These are phyloP conservation scores for Drosophila koepferae DNA, from an alignment of 2,888 invertebrate species.

Conservation along the genomic window DNA sequence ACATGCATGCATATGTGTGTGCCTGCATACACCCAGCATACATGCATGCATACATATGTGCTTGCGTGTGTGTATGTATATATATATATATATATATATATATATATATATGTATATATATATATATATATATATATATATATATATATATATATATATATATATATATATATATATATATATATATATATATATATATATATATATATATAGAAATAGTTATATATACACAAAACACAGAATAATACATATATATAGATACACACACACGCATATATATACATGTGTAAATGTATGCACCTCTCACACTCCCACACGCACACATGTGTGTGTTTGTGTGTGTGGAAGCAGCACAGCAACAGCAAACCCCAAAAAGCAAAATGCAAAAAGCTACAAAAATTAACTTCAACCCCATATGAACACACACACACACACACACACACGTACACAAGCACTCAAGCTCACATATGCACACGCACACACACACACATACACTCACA, in stretches of 20 bases:
- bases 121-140: slow-evolving; percentile 57
- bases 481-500: slow-evolving; percentile 8
- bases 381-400: slow-evolving; percentile 33
- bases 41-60: not conserved
- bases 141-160: slow-evolving; percentile 7
- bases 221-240: slow-evolving; percentile 56
- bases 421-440: slow-evolving; percentile 6
- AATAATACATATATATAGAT: slow-evolving; percentile 41
- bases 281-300: slow-evolving; percentile 73
- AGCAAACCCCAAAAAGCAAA: slow-evolving; percentile 23
- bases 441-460: slow-evolving; percentile 2
- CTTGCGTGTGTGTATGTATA: not conserved
- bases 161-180: no score
- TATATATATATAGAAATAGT: slow-evolving; percentile 48
- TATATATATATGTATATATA: slow-evolving; percentile 40
- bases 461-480: slow-evolving; percentile 18
- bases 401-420: slow-evolving; percentile 50
- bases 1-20: not conserved
- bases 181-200: not conserved
- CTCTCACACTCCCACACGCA: slow-evolving; percentile 31
- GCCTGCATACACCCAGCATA: slow-evolving; percentile 21
- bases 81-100: not conserved
- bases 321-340: slow-evolving; percentile 5
- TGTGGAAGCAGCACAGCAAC: slow-evolving; percentile 13
- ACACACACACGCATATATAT: slow-evolving; percentile 31